Percentiles rank a stretch among this genome's conserved stretches.
Evolutionary conservation across 64 coral and sea anemone genomes (phyloP).

Genomic region (Platygyra sinensis): DNA sequence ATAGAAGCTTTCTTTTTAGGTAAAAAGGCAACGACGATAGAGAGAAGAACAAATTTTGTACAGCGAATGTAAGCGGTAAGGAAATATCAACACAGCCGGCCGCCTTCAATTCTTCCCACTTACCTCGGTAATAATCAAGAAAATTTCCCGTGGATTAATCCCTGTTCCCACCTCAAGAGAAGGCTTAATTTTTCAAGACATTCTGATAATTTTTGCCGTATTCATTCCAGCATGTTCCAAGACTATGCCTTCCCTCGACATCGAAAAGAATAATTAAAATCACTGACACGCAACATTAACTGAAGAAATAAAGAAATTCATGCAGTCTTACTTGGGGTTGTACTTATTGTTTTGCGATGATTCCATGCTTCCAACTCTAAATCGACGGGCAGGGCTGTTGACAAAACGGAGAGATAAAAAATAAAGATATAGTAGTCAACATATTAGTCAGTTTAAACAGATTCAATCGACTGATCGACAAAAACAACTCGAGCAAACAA

Average conservation of each 20-base stretch:
- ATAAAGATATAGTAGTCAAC: conserved; percentile 21
- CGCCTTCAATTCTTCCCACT: not conserved
- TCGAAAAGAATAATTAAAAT: too few relatives aligned
- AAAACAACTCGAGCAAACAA: conserved; percentile 30
- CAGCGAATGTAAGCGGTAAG: not conserved
- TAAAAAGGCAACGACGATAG: too few relatives aligned
- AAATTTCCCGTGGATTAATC: not conserved
- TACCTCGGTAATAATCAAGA: not conserved
- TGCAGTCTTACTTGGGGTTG: conserved; percentile 23
- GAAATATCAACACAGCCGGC: not conserved
- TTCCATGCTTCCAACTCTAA: conserved; percentile 34
- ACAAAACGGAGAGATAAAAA: not conserved
- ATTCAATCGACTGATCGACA: conserved; percentile 15
- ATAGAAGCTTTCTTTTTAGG: too few relatives aligned
- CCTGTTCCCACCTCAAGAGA: not conserved
- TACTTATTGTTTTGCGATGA: not conserved
- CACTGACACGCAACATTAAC: too few relatives aligned
- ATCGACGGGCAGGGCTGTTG: conserved; percentile 26
- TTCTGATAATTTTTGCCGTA: not conserved
- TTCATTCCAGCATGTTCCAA: too few relatives aligned
- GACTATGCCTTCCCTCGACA: too few relatives aligned
- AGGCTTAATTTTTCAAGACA: not conserved
- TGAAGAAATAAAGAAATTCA: not conserved
- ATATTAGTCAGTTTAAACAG: not conserved
- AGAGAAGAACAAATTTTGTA: too few relatives aligned